phyloP scores from a whole-genome alignment of 2,888 invertebrate species.

The Torymus aiolomorphi region DNA sequence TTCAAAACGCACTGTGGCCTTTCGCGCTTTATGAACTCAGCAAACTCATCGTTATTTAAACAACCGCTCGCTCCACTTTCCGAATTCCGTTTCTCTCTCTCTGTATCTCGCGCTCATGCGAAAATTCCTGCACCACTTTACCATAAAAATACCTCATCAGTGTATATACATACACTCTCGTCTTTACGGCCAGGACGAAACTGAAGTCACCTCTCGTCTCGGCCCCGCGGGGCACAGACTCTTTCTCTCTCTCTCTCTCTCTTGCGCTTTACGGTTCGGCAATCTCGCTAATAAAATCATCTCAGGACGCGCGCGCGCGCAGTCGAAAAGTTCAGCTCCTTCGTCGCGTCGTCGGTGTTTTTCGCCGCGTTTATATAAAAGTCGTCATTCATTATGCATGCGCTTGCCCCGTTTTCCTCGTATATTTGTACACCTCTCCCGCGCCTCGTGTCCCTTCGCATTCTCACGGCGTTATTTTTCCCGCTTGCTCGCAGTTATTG shows the following conservation, averaged over 20 bases:
- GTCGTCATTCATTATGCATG: conserved; percentile 67
- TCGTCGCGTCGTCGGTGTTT: conserved; percentile 20
- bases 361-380: conserved; percentile 54
- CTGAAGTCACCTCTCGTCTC: too few relatives aligned
- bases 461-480: neutral
- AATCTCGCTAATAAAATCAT: conserved; percentile 39
- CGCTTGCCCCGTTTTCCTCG: conserved; percentile 60
- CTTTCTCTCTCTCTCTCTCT: neutral
- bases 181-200: too few relatives aligned
- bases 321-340: conserved; percentile 24
- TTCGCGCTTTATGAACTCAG: too few relatives aligned
- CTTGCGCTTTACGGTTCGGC: neutral
- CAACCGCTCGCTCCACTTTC: too few relatives aligned
- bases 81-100: too few relatives aligned
- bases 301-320: neutral
- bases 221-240: neutral
- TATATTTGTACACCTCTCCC: conserved; percentile 60
- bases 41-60: too few relatives aligned
- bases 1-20: too few relatives aligned
- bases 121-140: neutral
- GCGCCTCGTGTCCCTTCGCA: neutral
- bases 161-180: too few relatives aligned
- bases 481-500: neutral
- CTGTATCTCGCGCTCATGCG: too few relatives aligned
- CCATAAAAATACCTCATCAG: conserved; percentile 12